Conservation (phyloP, 2,888 invertebrate genomes). For the Sialis fuliginosa region DNA sequence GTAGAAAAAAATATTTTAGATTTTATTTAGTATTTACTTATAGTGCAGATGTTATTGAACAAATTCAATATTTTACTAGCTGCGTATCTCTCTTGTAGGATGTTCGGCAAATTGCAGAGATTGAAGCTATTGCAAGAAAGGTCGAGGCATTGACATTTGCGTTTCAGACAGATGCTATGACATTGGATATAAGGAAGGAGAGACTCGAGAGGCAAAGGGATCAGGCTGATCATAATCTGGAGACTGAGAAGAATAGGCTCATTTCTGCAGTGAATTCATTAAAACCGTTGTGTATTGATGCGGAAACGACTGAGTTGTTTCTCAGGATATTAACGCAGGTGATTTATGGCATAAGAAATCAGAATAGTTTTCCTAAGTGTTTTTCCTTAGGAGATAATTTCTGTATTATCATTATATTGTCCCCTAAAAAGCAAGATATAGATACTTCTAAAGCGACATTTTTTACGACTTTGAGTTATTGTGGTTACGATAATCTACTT, state of each 20-base stretch:
- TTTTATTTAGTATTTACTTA: too few species aligned
- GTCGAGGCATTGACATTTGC: constrained; percentile 35
- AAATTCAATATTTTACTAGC: too few species aligned
- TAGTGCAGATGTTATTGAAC: too few species aligned
- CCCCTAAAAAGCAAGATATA: too few species aligned
- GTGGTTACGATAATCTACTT: too few species aligned
- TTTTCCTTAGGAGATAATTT: too few species aligned
- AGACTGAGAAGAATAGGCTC: constrained; percentile 30
- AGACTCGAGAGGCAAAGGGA: constrained; percentile 35
- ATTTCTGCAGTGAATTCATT: constrained; percentile 18
- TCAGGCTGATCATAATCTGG: constrained; percentile 37
- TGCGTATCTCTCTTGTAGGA: too few species aligned
- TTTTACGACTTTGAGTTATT: too few species aligned
- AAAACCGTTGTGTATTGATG: constrained; percentile 28
- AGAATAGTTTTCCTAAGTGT: too few species aligned
- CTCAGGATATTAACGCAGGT: constrained; percentile 31
- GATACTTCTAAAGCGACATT: too few species aligned
- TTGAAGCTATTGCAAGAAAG: constrained; percentile 30
- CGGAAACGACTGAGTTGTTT: constrained; percentile 31
- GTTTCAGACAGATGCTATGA: constrained; percentile 37
- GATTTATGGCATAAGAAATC: neutral
- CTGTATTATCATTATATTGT: too few species aligned
- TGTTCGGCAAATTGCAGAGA: constrained; percentile 11
- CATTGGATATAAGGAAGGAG: constrained; percentile 32
- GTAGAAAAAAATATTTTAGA: too few species aligned